Conservation (phyloP, 2,113 vertebrate genomes). For the Lampris incognitus region DNA sequence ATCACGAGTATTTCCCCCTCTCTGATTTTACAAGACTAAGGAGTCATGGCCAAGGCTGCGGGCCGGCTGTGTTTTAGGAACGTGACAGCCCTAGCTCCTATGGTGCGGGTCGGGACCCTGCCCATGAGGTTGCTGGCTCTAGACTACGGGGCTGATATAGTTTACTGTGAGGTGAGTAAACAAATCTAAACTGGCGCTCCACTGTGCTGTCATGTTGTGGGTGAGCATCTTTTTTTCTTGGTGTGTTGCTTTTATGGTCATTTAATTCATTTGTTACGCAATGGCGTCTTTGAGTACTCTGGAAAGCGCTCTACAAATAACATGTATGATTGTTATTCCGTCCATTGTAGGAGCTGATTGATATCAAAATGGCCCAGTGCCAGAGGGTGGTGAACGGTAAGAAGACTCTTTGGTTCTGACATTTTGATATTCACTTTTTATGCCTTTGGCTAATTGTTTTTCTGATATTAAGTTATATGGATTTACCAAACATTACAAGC, state of each 20-base stretch:
- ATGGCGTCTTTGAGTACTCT: too few species aligned
- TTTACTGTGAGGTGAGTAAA: constrained; percentile 93
- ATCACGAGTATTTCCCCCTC: too few species aligned
- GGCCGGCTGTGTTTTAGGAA: constrained; percentile 84
- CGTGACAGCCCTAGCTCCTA: constrained; percentile 90
- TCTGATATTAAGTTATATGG: too few species aligned
- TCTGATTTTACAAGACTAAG: constrained; percentile 20
- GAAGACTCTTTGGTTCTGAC: constrained; percentile 34
- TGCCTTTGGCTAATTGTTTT: too few species aligned
- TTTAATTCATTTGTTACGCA: too few species aligned
- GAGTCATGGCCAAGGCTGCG: constrained; percentile 39
- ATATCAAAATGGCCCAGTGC: constrained; percentile 96
- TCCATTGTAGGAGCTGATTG: constrained; percentile 91
- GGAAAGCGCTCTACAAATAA: too few species aligned
- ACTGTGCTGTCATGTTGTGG: too few species aligned
- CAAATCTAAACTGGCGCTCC: too few species aligned
- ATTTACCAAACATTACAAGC: too few species aligned
- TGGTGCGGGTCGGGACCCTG: constrained; percentile 95
- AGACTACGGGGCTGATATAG: constrained; percentile 95
- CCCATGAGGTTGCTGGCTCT: constrained; percentile 95
- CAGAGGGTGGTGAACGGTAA: constrained; percentile 90
- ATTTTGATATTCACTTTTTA: not conserved
- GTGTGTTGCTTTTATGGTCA: not conserved
- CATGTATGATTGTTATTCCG: not conserved
- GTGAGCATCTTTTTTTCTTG: too few species aligned